Evolutionary conservation across 2,797 vertebrate species (phyloP), one percentile per base, ranked within the genome.

Genomic region (Tapirus indicus): DNA sequence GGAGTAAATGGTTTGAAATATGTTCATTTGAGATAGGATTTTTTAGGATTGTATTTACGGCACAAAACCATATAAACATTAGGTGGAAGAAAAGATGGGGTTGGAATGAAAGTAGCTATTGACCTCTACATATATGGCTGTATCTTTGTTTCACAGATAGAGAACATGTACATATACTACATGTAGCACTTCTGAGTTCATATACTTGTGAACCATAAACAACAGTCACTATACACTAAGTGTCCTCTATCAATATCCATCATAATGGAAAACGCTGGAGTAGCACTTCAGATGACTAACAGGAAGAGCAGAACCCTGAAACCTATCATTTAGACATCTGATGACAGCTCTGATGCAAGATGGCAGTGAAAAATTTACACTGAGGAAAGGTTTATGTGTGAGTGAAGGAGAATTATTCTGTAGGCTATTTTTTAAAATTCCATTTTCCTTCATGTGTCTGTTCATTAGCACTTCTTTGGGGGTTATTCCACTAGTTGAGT

Each of bases 181-280:
- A 35, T 8, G 21, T 2, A 62, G 58, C 72, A 83, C 58, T 85
- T 95, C 52, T 62, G 54, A 68, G 41, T 91, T 93, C 94, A 84
- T 18, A 29, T 16, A 66, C 75, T 82, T 96, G 91, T 25, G 94
- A 98, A 95, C 29, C 66, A 95, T 88, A 94, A 97, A 96, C 94
- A 91, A 78, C 17, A 92, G 82, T 69, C 52, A 58, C 68, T 96
- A 58, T 29, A 44, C 0, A 88, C 69, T 8, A 54, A 96, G 32
- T 11, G 84, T 94, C 88, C 84, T 98, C 93, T 93, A 91, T 74
- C 69, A 72, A 32, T 90, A 49, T 8, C 60, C 21, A 83, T 60
- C 54, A 38, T 94, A 78, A 94, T 95, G 91, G 95, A 94, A 97
- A 97, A 96, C 0, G 49, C 44, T 44, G 78, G 72, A 93, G 78